Base-by-base conservation (phyloP, 2,797 vertebrate genomes). In the Takifugu ocellatus region DNA sequence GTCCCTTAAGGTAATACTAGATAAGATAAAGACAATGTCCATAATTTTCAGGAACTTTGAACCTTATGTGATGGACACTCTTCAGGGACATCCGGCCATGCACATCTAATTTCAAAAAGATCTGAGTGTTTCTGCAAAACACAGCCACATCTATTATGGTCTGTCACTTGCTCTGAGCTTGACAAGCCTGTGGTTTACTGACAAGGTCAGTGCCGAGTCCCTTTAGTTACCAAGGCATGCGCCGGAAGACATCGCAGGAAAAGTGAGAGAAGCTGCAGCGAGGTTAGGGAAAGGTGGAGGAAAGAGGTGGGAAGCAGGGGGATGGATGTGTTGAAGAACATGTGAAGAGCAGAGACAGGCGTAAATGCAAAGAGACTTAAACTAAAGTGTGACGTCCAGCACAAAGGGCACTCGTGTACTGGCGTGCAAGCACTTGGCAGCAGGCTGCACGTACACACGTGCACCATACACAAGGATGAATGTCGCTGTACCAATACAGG, bases 41-140 rank as follows among this genome's bases (percentile, higher is more conserved):
- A 45, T 3, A 17, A 47, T 47, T 47, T 47, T 47, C 17, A 47
- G 45, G 9, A 17, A 47, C 17, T n/a, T 5, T 21, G n/a, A n/a
- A 11, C 9, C 11, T 10, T 33, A 33, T 11, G 44, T 50, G 36
- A 54, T n/a, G 52, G 47, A 51, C 14, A 25, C 2, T 15, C 29
- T 10, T 25, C 51, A 27, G 25, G 16, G 33, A 60, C 11, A 49
- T 59, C 54, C 45, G 59, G 58, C 29, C 45, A 51, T 57, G 56
- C 25, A 59, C 36, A 26, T 66, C 52, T 49, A 61, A 73, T 84
- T 72, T 62, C 59, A 26, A 53, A 65, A 51, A 66, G 64, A 82
- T 78, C 64, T 52, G 31, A 57, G 57, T 56, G 67, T 75, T 77
- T 79, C 71, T 71, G 51, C 31, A 27, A 49, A 59, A 66, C 71